A percentile compares a stretch with the other conserved stretches of the same genome.
phyloP scores from a whole-genome alignment of 2,113 vertebrate genomes.

The Machaerirhynchus nigripectus region DNA sequence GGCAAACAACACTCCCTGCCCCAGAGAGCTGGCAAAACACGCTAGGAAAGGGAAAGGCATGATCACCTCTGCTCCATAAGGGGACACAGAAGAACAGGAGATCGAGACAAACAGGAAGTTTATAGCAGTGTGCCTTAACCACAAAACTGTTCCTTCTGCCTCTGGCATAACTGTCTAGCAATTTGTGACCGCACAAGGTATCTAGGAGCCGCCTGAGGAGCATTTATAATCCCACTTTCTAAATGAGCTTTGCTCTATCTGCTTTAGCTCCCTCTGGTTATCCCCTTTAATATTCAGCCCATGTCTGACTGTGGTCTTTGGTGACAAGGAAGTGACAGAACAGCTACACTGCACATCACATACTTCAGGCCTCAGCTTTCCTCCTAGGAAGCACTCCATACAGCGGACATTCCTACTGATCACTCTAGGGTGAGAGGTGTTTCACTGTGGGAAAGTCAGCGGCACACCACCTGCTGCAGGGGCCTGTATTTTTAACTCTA shows the following conservation, averaged over 20 bases:
- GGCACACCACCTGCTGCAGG: neutral
- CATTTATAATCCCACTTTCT: neutral
- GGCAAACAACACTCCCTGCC: neutral
- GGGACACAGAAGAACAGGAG: neutral
- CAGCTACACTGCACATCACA: too few species aligned
- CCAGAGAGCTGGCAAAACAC: neutral
- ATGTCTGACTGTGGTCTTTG: neutral
- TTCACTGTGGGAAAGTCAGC: neutral
- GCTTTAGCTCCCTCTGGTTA: neutral
- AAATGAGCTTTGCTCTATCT: neutral
- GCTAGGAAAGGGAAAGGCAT: neutral
- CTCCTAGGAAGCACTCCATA: neutral
- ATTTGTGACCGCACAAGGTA: neutral
- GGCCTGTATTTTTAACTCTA: neutral
- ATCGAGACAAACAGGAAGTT: neutral
- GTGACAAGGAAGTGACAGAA: neutral
- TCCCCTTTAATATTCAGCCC: neutral
- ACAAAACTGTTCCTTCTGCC: neutral
- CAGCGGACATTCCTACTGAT: rapidly evolving
- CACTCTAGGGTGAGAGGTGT: neutral
- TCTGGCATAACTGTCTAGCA: neutral
- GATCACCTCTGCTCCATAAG: neutral
- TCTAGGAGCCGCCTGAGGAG: neutral
- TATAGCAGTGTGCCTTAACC: neutral
- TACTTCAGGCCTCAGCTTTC: neutral